Evolutionary conservation across 2,113 vertebrate species (phyloP).

Genomic region (Saccopteryx bilineata): DNA sequence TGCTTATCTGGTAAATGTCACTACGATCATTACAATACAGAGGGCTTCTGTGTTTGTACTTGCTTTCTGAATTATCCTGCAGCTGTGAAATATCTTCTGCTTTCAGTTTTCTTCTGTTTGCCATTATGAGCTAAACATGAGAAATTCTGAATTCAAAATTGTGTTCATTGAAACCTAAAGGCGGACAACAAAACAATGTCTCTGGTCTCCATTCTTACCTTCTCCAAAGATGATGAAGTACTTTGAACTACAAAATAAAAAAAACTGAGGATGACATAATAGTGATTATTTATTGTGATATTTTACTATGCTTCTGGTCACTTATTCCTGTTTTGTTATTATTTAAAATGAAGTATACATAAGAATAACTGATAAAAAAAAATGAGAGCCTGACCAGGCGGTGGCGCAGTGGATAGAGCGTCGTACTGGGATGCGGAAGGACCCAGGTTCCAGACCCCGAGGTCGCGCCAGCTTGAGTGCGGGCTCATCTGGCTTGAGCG

Average conservation of each 20-base stretch:
- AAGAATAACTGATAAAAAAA: background rate
- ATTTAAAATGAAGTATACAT: background rate
- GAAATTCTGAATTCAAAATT: conserved; percentile 53
- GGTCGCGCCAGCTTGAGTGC: no score
- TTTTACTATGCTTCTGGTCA: background rate
- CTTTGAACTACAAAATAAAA: background rate
- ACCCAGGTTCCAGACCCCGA: no score
- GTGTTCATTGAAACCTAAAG: conserved; percentile 5
- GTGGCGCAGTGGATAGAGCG: no score
- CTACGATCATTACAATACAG: background rate
- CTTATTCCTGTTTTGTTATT: background rate
- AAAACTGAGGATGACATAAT: background rate
- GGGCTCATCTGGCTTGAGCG: no score
- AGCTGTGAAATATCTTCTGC: conserved; percentile 3
- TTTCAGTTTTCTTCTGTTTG: conserved; percentile 44
- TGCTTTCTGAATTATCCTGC: conserved; percentile 32
- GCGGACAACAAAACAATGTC: background rate
- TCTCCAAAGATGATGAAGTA: background rate
- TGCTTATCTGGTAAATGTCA: background rate
- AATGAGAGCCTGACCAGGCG: no score
- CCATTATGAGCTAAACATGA: background rate
- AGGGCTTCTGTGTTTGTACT: background rate
- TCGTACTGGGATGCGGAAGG: no score
- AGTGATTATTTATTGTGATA: background rate
- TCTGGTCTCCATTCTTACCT: background rate